Conservation (phyloP, 2,797 vertebrate genomes). For the Pipistrellus nathusii region DNA sequence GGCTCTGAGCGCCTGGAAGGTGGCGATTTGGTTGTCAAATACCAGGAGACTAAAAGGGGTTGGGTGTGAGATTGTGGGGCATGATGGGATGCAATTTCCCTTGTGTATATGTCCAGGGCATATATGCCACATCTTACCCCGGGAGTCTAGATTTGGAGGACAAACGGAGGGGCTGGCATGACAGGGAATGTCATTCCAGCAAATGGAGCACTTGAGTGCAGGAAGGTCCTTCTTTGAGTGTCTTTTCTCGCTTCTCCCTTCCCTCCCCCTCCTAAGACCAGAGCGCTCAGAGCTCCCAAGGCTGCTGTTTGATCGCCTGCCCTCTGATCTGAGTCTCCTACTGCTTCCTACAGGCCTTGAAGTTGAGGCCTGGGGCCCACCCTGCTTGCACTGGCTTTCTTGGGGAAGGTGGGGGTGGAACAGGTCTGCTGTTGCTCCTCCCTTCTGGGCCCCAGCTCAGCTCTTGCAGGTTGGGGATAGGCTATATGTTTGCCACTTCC, state of each 20-base stretch:
- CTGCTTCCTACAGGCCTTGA: constrained; percentile 77
- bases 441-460: not conserved
- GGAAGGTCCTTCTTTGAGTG: constrained; percentile 34
- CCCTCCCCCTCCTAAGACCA: constrained; percentile 37
- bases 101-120: not conserved
- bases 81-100: not conserved
- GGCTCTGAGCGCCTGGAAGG: not conserved
- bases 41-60: constrained; percentile 22
- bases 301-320: constrained; percentile 71
- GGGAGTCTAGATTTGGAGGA: constrained; percentile 13
- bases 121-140: not conserved
- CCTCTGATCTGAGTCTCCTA: constrained; percentile 76
- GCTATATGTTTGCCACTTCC: not conserved
- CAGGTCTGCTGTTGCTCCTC: not conserved
- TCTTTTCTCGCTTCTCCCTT: not conserved
- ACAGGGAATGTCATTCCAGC: not conserved
- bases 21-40: constrained; percentile 56
- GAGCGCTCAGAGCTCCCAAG: constrained; percentile 49
- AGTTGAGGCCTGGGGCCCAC: constrained; percentile 58
- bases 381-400: constrained; percentile 18
- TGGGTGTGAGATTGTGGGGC: not conserved
- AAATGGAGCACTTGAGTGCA: not conserved
- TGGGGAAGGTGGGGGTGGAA: not conserved
- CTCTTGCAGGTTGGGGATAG: not conserved
- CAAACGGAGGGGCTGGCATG: not conserved